phyloP scores from a whole-genome alignment of 1,140 invertebrate genomes.

The Sycophila sp. region DNA sequence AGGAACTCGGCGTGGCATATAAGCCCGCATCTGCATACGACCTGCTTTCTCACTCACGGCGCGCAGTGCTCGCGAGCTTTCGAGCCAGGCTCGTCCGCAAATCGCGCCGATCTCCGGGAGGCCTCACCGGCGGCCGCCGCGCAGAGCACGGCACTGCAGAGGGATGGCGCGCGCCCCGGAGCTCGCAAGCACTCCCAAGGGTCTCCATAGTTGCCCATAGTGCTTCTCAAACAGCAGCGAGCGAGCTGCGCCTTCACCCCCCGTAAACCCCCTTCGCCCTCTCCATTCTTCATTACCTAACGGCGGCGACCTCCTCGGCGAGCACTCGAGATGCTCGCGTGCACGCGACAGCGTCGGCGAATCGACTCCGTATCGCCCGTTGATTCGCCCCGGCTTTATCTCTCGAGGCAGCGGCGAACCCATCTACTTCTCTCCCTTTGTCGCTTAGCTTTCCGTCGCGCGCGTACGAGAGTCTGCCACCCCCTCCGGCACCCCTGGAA shows the following conservation, averaged over 20 bases:
- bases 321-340: slow-evolving; percentile 31
- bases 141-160: too few species aligned
- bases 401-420: too few species aligned
- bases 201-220: too few species aligned
- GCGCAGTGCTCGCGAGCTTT: too few species aligned
- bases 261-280: too few species aligned
- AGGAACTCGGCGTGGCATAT: neutral
- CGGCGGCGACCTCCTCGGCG: slow-evolving; percentile 39
- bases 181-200: neutral
- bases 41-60: slow-evolving; percentile 51
- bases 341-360: slow-evolving; percentile 23
- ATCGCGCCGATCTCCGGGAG: too few species aligned
- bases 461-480: too few species aligned
- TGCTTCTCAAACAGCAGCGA: slow-evolving; percentile 52
- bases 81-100: too few species aligned
- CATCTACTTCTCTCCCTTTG: neutral
- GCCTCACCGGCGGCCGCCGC: too few species aligned
- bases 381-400: neutral
- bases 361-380: neutral
- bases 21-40: slow-evolving; percentile 50
- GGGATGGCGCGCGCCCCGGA: too few species aligned
- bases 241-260: too few species aligned
- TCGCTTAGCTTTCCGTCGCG: neutral
- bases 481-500: too few species aligned
- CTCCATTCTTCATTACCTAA: slow-evolving; percentile 54